A percentile compares a stretch with the other conserved stretches of the same genome.
These are phyloP conservation scores for Leptogaster cylindrica DNA, from an alignment of 2,888 invertebrate genomes.

Conservation along the genomic window DNA sequence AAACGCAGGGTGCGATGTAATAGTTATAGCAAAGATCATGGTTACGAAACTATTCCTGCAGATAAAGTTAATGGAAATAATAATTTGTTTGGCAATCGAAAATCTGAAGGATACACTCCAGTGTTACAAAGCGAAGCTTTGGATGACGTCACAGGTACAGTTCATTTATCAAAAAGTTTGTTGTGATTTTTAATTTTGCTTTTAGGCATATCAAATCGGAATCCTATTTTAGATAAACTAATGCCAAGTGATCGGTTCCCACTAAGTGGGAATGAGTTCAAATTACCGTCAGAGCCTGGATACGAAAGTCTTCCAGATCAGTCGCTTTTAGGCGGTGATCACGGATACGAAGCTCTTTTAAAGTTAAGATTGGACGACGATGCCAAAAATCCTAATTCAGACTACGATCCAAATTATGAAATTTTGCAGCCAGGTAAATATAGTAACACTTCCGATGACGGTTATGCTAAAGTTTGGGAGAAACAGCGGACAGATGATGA, in stretches of 20 bases:
- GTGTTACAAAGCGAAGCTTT: constrained; percentile 4
- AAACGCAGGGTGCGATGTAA: constrained; percentile 62
- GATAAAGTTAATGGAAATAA: constrained; percentile 52
- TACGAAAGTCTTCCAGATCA: constrained; percentile 60
- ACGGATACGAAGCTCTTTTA: constrained; percentile 74
- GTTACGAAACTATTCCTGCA: constrained; percentile 67
- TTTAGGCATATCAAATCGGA: neutral
- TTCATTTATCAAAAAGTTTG: too few relatives aligned
- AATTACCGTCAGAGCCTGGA: constrained; percentile 53
- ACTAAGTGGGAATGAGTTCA: neutral
- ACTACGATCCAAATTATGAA: constrained; percentile 82
- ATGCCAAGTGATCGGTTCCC: neutral
- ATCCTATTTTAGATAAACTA: neutral
- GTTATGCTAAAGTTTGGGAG: constrained; percentile 61
- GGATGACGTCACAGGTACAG: neutral
- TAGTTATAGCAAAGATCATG: constrained; percentile 65
- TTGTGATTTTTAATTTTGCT: too few relatives aligned
- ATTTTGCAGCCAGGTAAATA: constrained; percentile 63
- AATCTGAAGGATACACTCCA: constrained; percentile 60
- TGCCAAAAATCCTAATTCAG: constrained; percentile 62
- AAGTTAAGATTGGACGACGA: constrained; percentile 50
- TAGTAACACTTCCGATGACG: constrained; percentile 54
- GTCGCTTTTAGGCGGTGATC: constrained; percentile 70
- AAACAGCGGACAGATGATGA: constrained; percentile 53
- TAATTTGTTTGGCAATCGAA: constrained; percentile 56